Evolutionary conservation across 1,140 invertebrate genomes (phyloP).

Genomic region (Varroa destructor): DNA sequence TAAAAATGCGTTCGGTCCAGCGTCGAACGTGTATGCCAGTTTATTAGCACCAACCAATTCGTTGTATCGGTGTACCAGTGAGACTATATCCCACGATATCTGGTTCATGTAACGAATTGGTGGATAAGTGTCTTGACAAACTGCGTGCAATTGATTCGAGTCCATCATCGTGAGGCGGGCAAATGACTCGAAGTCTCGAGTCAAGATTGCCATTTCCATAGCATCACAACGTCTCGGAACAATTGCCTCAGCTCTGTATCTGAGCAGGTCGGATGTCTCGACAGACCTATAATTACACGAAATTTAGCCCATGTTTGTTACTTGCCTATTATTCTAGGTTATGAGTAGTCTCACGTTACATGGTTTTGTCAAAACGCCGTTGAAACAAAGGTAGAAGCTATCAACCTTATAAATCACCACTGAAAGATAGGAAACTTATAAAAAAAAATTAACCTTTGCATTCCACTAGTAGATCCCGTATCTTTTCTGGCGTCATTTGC

Average conservation of each 20-base stretch:
- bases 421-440: too few relatives aligned
- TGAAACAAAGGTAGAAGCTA: too few relatives aligned
- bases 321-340: too few relatives aligned
- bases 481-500: constrained; percentile 73
- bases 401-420: too few relatives aligned
- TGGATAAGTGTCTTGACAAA: constrained; percentile 84
- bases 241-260: constrained; percentile 54
- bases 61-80: constrained; percentile 72
- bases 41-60: constrained; percentile 47
- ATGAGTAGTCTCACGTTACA: too few relatives aligned
- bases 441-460: constrained; percentile 50
- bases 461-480: constrained; percentile 74
- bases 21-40: constrained; percentile 90
- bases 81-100: constrained; percentile 60
- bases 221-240: constrained; percentile 55
- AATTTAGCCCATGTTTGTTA: too few relatives aligned
- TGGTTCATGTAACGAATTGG: constrained; percentile 85
- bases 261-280: constrained; percentile 66
- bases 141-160: constrained; percentile 92
- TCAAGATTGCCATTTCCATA: constrained; percentile 61
- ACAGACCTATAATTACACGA: constrained; percentile 40
- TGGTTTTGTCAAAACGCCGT: too few relatives aligned
- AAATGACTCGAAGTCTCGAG: constrained; percentile 70
- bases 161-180: constrained; percentile 90
- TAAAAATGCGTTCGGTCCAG: constrained; percentile 86